Conservation (phyloP, 2,797 vertebrate genomes). For the Tokudaia tokunoshimensis region DNA sequence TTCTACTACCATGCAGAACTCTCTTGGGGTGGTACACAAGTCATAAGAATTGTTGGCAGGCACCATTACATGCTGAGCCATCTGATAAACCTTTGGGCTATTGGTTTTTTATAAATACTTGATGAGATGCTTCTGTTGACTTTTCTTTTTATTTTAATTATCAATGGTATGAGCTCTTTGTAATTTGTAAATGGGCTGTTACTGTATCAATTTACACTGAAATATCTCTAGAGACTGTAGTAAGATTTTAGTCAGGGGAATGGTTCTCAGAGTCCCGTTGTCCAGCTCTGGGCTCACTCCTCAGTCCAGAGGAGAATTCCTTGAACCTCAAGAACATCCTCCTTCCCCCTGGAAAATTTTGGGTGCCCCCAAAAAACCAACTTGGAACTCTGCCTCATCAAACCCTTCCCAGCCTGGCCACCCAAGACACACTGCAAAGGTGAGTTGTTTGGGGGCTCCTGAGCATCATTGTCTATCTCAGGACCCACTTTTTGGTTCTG, state of each 20-base stretch:
- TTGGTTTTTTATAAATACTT: slow-evolving; percentile 97
- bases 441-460: too few relatives aligned
- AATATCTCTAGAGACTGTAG: neutral
- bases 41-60: neutral
- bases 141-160: slow-evolving; percentile 95
- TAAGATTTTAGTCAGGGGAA: neutral
- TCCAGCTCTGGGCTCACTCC: too few relatives aligned
- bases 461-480: too few relatives aligned
- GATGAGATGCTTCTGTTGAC: slow-evolving; percentile 97
- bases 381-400: too few relatives aligned
- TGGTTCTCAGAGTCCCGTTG: too few relatives aligned
- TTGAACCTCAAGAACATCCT: too few relatives aligned
- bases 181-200: slow-evolving; percentile 96
- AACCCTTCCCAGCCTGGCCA: too few relatives aligned
- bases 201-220: slow-evolving; percentile 91
- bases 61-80: neutral
- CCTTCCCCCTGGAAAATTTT: too few relatives aligned
- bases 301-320: too few relatives aligned
- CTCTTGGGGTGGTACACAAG: neutral
- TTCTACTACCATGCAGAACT: neutral
- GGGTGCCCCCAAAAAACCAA: too few relatives aligned
- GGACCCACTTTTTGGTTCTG: too few relatives aligned
- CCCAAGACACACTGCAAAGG: too few relatives aligned
- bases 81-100: neutral
- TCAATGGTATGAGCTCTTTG: slow-evolving; percentile 95